Percentiles rank a stretch among this genome's conserved stretches.
These are phyloP conservation scores for Peromyscus californicus DNA, from an alignment of 2,113 vertebrate genomes.

Conservation along the genomic window DNA sequence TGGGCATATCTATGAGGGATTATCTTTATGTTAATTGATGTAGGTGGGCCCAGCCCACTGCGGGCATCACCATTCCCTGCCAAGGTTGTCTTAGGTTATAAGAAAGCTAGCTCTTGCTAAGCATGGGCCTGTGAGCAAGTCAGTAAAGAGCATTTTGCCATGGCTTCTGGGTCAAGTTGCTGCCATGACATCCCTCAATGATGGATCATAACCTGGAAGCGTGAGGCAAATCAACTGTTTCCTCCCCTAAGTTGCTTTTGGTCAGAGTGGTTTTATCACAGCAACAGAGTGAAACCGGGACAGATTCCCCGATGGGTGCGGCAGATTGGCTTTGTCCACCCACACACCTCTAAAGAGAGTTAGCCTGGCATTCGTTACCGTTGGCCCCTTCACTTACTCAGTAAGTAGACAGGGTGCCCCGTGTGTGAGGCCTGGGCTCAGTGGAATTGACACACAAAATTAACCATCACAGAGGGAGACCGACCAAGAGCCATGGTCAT, in stretches of 20 bases:
- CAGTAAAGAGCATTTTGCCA: not conserved
- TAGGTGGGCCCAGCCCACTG: too few relatives aligned
- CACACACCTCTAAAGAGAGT: not conserved
- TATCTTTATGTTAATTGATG: not conserved
- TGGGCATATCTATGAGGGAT: not conserved
- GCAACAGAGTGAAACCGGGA: not conserved
- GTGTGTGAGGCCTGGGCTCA: too few relatives aligned
- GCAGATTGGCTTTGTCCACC: not conserved
- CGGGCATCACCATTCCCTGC: not conserved
- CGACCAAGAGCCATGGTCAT: not conserved
- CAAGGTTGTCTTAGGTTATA: not conserved
- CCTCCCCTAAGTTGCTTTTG: not conserved
- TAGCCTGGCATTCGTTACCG: not conserved
- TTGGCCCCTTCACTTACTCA: not conserved
- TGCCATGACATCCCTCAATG: not conserved
- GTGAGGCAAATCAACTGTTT: not conserved
- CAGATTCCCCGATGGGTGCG: too few relatives aligned
- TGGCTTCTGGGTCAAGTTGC: not conserved
- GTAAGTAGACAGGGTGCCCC: not conserved
- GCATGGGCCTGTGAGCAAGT: too few relatives aligned
- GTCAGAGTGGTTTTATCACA: not conserved
- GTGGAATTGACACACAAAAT: not conserved
- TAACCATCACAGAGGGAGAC: not conserved
- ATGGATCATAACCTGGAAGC: not conserved
- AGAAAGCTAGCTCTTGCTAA: not conserved